Evolutionary conservation across 2,797 vertebrate species (phyloP), one percentile per base, ranked within the genome.

Genomic region (Falco cherrug): DNA sequence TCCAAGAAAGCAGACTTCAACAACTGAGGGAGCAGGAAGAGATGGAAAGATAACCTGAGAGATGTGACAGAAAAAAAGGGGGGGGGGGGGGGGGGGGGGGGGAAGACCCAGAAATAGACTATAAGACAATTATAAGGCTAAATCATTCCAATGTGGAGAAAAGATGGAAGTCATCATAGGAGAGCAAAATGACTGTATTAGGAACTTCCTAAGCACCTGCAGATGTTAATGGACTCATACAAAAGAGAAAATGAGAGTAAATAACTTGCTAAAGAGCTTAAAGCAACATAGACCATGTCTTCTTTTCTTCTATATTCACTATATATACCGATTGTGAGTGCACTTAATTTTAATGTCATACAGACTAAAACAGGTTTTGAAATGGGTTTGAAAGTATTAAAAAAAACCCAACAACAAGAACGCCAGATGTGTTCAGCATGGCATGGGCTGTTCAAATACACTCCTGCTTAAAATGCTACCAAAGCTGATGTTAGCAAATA

Each of bases 351-450:
- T 75, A 7, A 31, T 56, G 5, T 16, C 11, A 67, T 33, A 71
- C 19, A 64, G 18, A 35, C 10, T 67, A 19, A 89, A 86, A 35
- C 6, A 16, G 10, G 5, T 51, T 88, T 88, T 73, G 26, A 71
- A 84, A 75, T n/a, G 4, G 7, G 78, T 94, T 87, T 63, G 29
- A 51, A 87, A 60, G 2, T n/a, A 63, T 50, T 57, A 7, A 11
- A 28, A 43, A 85, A 53, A 67, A 26, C 5, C 7, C 20, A 60
- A 18, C 5, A 59, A 25, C 35, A 37, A 37, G 5, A 25, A 61
- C 2, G 3, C 39, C 22, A 60, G 35, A 75, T 1, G 1, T 33
- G 11, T 84, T 89, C 33, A 75, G 6, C 12, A 22, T 0, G 4
- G 24, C 50, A 60, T 33, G 60, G 35, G 26, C 11, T 84, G 28